Conservation (phyloP, 2,888 invertebrate genomes). For the Tetrapedia diversipes region DNA sequence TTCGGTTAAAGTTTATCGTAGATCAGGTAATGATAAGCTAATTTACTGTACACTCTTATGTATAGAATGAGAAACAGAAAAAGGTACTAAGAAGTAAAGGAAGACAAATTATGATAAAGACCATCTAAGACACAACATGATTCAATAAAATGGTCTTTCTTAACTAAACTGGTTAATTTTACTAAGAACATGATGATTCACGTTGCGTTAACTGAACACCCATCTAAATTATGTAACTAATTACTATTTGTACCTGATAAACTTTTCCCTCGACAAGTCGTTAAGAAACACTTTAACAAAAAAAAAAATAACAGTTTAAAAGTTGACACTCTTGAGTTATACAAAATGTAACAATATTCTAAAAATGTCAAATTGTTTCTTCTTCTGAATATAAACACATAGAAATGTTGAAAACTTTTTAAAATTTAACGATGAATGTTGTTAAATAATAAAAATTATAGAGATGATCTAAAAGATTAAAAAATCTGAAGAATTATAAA, state of each 20-base stretch:
- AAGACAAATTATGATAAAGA: not conserved
- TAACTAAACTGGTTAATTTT: conserved; percentile 19
- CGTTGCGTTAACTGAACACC: not conserved
- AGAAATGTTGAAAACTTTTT: not conserved
- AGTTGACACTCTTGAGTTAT: not conserved
- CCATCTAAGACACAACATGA: conserved; percentile 13
- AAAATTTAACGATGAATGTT: not conserved
- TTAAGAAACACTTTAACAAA: not conserved
- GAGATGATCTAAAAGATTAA: no score
- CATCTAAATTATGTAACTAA: not conserved
- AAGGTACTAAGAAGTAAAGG: not conserved
- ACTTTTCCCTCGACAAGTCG: not conserved
- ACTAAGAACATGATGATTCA: conserved; percentile 23
- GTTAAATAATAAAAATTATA: not conserved
- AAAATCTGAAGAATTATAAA: not conserved
- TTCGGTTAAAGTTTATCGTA: not conserved
- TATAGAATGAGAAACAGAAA: not conserved
- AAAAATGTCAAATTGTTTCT: not conserved
- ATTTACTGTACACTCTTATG: not conserved
- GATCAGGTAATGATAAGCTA: not conserved
- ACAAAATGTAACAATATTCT: not conserved
- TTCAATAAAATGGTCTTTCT: conserved; percentile 20
- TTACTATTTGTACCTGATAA: not conserved
- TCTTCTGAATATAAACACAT: not conserved
- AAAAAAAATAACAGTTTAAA: no score